Evolutionary conservation across 2,113 vertebrate genomes (phyloP).

Genomic region (Galbula dea): DNA sequence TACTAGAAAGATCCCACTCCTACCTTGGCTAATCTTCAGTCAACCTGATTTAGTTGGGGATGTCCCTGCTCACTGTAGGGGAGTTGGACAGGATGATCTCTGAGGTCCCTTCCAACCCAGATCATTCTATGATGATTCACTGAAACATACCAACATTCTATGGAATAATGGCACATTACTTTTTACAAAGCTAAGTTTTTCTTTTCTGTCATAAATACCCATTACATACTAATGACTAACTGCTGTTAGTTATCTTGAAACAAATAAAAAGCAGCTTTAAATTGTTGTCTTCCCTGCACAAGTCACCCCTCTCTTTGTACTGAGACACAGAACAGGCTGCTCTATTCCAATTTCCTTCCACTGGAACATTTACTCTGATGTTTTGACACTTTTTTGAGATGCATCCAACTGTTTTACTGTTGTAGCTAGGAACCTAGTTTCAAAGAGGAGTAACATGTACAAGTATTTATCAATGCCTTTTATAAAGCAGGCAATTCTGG

Average conservation of each 20-base stretch:
- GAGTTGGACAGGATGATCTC: no score
- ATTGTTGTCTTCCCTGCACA: not conserved
- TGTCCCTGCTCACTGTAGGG: no score
- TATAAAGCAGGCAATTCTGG: not conserved
- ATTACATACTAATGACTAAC: not conserved
- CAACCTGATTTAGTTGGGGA: no score
- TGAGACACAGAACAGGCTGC: not conserved
- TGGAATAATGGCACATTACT: not conserved
- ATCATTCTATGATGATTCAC: not conserved
- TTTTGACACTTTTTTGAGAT: not conserved
- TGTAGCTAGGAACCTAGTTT: not conserved
- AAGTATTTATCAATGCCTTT: not conserved
- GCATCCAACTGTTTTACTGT: not conserved
- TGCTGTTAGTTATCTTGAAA: not conserved
- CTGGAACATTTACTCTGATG: not conserved
- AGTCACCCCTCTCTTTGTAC: not conserved
- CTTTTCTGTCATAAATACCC: not conserved
- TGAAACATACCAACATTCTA: not conserved
- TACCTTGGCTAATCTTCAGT: not conserved
- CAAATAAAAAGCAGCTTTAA: not conserved
- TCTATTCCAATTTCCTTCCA: not conserved
- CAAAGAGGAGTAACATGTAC: not conserved
- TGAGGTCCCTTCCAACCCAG: no score
- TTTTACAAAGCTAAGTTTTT: not conserved
- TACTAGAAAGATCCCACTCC: not conserved